Conservation (phyloP, 2,797 vertebrate genomes). For the Peromyscus eremicus region DNA sequence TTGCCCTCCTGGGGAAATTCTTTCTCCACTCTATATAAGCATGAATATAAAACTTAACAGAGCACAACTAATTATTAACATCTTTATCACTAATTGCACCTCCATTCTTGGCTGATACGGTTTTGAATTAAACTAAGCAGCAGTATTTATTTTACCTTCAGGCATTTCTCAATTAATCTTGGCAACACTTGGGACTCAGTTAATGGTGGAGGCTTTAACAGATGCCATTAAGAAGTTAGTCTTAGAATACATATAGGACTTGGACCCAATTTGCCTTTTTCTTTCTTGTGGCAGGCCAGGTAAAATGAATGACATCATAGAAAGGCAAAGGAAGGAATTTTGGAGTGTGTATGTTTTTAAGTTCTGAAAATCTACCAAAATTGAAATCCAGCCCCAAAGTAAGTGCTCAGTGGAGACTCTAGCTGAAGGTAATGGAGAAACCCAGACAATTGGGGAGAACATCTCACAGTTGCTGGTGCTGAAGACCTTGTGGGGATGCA, state of each 20-base stretch:
- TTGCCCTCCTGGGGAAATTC: slow-evolving; percentile 69
- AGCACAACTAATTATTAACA: slow-evolving; percentile 82
- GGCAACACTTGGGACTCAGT: slow-evolving; percentile 75
- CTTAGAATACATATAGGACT: slow-evolving; percentile 62
- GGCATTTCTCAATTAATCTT: slow-evolving; percentile 79
- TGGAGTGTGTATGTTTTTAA: background rate
- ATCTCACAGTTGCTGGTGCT: background rate
- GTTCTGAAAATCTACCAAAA: slow-evolving; percentile 56
- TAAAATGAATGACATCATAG: slow-evolving; percentile 80
- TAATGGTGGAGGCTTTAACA: slow-evolving; percentile 73
- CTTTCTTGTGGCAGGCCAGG: slow-evolving; percentile 75
- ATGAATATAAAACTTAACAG: slow-evolving; percentile 75
- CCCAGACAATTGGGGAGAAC: background rate
- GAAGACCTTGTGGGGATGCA: background rate
- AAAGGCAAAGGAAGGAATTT: slow-evolving; percentile 63
- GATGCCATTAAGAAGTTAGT: slow-evolving; percentile 73
- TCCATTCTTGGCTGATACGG: slow-evolving; percentile 70
- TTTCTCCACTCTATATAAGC: slow-evolving; percentile 73
- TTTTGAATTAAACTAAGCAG: slow-evolving; percentile 71
- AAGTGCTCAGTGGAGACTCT: background rate
- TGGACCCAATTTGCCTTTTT: slow-evolving; percentile 74
- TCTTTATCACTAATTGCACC: slow-evolving; percentile 76
- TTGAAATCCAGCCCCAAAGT: slow-evolving; percentile 16
- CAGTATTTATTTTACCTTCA: slow-evolving; percentile 81
- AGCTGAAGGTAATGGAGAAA: background rate